Evolutionary conservation across 1,140 invertebrate genomes (phyloP).

Genomic region (Drosophila melanica): DNA sequence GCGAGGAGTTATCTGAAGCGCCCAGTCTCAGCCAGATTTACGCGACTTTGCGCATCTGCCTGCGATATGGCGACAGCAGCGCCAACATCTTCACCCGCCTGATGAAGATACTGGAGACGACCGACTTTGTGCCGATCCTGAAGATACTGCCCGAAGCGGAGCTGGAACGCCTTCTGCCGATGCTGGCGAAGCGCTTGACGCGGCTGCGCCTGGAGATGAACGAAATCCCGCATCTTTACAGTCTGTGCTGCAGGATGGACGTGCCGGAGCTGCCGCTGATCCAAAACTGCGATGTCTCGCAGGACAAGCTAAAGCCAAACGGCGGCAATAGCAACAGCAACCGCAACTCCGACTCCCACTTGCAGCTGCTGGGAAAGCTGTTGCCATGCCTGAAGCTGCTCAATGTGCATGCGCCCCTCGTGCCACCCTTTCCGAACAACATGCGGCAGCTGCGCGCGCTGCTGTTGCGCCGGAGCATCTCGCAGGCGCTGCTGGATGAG

Average conservation of each 20-base stretch:
- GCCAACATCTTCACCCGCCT: conserved; percentile 22
- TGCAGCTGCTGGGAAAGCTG: conserved; percentile 15
- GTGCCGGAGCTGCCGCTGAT: conserved; percentile 4
- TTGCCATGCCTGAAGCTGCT: conserved; percentile 33
- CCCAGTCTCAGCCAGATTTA: conserved; percentile 12
- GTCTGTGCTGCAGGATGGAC: background rate
- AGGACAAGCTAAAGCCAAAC: background rate
- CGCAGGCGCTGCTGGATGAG: conserved; percentile 19
- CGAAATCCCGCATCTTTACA: conserved; percentile 12
- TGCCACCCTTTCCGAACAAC: conserved; percentile 12
- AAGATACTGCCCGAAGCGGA: conserved; percentile 12
- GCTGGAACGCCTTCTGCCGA: conserved; percentile 25
- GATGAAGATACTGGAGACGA: conserved; percentile 14
- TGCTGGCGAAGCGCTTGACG: conserved; percentile 19
- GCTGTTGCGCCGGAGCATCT: background rate
- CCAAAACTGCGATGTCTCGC: conserved; percentile 5
- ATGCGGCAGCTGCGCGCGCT: conserved; percentile 18
- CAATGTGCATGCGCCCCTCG: conserved; percentile 6
- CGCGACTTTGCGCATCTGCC: conserved; percentile 17
- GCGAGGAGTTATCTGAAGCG: background rate
- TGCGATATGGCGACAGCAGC: conserved; percentile 11
- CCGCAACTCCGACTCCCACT: background rate
- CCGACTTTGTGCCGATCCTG: conserved; percentile 13
- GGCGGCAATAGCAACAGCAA: background rate
- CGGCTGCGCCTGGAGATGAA: conserved; percentile 26